phyloP scores from a whole-genome alignment of 2,797 vertebrate species.

The Microctenopoma lineatum region DNA sequence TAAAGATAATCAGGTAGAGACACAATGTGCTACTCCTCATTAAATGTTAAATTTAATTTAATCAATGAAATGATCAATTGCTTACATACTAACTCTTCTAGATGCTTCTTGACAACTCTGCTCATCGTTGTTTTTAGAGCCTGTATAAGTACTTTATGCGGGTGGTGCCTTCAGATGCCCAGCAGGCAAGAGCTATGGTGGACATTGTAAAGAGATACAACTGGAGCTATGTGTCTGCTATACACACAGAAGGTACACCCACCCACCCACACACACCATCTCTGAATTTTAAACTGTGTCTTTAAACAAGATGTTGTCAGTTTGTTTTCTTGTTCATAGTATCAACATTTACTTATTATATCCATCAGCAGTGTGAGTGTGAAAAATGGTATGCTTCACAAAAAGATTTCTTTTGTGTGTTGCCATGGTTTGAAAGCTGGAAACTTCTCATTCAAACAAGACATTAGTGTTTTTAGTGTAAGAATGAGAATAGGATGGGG shows the following conservation, averaged over 20 bases:
- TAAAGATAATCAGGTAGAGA: not conserved
- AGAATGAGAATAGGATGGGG: not conserved
- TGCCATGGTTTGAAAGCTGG: conserved; percentile 1
- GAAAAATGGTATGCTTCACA: conserved; percentile 9
- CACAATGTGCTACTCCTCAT: conserved; percentile 1
- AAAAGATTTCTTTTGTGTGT: not conserved
- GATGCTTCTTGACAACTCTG: conserved; percentile 10
- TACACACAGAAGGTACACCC: conserved; percentile 94
- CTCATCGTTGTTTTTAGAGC: conserved; percentile 49
- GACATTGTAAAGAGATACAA: conserved; percentile 99
- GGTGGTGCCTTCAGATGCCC: conserved; percentile 97
- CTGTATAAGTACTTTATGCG: conserved; percentile 93
- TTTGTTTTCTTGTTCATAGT: too few species aligned
- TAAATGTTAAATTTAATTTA: conserved; percentile 12
- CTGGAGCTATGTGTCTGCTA: conserved; percentile 99
- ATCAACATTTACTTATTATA: conserved; percentile 1
- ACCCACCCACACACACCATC: conserved; percentile 21
- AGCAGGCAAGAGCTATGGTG: conserved; percentile 97
- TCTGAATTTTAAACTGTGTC: conserved; percentile 12
- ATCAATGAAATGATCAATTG: not conserved
- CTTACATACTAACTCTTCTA: not conserved
- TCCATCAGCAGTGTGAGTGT: not conserved
- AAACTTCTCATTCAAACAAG: conserved; percentile 10
- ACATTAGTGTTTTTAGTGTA: conserved; percentile 6
- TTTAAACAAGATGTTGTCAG: not conserved